These are phyloP conservation scores for Mimumesa dahlbomi DNA, from an alignment of 2,888 invertebrate genomes.

Conservation along the genomic window DNA sequence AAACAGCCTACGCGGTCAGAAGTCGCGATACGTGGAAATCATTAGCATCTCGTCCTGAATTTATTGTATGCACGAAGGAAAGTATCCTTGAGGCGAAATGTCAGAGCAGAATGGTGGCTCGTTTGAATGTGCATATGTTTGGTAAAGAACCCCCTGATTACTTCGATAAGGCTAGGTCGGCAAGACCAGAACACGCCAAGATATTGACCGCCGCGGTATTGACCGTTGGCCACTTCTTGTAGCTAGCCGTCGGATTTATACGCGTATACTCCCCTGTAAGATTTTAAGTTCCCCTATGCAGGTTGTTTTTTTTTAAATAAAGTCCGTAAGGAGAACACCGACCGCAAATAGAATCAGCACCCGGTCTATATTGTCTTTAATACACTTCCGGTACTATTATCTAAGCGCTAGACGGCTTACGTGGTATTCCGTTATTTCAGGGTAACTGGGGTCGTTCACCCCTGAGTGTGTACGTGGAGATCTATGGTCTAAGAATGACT, in stretches of 20 bases:
- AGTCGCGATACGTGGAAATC: slow-evolving; percentile 14
- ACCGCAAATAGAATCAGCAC: no score
- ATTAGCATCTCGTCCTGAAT: slow-evolving; percentile 31
- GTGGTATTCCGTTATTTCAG: slow-evolving; percentile 5
- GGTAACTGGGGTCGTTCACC: slow-evolving; percentile 42
- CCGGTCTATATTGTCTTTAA: no score
- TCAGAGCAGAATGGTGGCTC: slow-evolving; percentile 50
- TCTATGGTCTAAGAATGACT: background rate
- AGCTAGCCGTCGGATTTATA: slow-evolving; percentile 43
- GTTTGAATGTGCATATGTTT: slow-evolving; percentile 65
- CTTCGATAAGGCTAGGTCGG: slow-evolving; percentile 64
- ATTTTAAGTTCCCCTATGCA: slow-evolving; percentile 3
- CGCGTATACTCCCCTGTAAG: slow-evolving; percentile 8
- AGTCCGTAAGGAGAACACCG: background rate
- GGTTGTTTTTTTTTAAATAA: background rate
- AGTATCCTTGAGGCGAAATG: slow-evolving; percentile 62
- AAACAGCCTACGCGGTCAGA: background rate
- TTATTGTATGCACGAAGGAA: slow-evolving; percentile 35
- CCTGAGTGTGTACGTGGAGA: slow-evolving; percentile 6
- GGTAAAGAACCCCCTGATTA: slow-evolving; percentile 50
- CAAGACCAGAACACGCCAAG: slow-evolving; percentile 72
- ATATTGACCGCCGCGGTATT: slow-evolving; percentile 78
- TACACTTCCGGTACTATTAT: background rate
- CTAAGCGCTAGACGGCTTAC: background rate
- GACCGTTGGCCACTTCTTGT: slow-evolving; percentile 73